phyloP scores from a whole-genome alignment of 2,113 vertebrate genomes.

The Oncorhynchus kisutch region DNA sequence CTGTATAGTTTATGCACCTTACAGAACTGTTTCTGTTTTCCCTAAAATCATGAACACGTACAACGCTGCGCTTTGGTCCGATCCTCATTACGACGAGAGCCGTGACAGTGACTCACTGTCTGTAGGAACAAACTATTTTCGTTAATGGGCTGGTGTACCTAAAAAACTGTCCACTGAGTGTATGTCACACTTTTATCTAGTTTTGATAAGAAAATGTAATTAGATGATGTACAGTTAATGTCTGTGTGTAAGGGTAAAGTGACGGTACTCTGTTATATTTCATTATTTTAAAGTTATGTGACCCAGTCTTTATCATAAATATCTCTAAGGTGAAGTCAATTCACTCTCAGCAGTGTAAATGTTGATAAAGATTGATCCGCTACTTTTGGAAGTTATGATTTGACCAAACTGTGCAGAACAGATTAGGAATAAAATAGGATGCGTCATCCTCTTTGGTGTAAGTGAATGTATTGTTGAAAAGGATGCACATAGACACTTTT shows the following conservation, averaged over 20 bases:
- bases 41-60: too few relatives aligned
- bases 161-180: too few relatives aligned
- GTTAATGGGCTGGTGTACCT: too few relatives aligned
- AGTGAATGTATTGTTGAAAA: not conserved
- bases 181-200: not conserved
- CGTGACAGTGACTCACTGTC: too few relatives aligned
- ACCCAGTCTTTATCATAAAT: not conserved
- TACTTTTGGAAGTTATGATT: not conserved
- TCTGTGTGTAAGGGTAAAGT: not conserved
- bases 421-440: too few relatives aligned
- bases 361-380: not conserved
- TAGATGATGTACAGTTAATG: not conserved
- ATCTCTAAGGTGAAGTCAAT: not conserved
- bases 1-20: too few relatives aligned
- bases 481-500: not conserved
- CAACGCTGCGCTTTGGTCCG: too few relatives aligned
- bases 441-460: not conserved
- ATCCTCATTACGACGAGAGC: too few relatives aligned
- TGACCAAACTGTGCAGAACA: too few relatives aligned
- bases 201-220: not conserved
- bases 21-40: too few relatives aligned
- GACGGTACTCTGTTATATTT: not conserved
- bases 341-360: not conserved
- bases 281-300: not conserved
- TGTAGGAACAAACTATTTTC: too few relatives aligned